phyloP scores from a whole-genome alignment of 2,888 invertebrate species.

The Xanthia icteritia region DNA sequence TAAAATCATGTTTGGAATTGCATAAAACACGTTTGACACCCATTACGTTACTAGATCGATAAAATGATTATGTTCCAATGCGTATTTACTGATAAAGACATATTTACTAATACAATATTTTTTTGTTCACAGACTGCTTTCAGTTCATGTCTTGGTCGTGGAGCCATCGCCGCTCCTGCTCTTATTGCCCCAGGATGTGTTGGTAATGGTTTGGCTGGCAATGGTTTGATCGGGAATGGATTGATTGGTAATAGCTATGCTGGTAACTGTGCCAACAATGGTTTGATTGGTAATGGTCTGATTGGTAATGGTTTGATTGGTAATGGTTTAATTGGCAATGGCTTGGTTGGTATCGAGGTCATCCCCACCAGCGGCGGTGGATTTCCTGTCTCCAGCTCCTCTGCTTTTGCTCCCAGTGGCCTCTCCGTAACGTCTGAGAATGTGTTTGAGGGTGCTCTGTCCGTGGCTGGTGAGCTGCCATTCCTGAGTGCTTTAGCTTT shows the following conservation, averaged over 20 bases:
- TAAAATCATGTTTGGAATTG: too few species aligned
- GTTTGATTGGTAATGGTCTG: too few species aligned
- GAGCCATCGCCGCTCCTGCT: too few species aligned
- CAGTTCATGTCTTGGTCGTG: too few species aligned
- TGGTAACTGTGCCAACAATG: too few species aligned
- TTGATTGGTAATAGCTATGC: too few species aligned
- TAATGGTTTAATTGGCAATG: background rate
- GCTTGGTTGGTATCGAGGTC: background rate
- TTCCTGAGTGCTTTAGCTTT: background rate
- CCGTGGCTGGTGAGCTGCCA: background rate
- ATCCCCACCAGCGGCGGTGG: background rate
- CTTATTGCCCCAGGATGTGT: too few species aligned
- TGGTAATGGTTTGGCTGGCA: too few species aligned
- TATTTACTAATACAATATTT: background rate
- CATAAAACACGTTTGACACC: background rate
- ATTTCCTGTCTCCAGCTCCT: background rate
- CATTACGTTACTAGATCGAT: background rate
- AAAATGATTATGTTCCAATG: background rate
- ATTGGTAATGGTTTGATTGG: too few species aligned
- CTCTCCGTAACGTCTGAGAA: background rate
- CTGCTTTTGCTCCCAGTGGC: background rate
- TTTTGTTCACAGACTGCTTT: too few species aligned
- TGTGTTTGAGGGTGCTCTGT: background rate
- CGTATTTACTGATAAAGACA: background rate
- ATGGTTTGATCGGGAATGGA: background rate